These are phyloP conservation scores for Acronicta leporina DNA, from an alignment of 2,888 invertebrate species.

Conservation along the genomic window DNA sequence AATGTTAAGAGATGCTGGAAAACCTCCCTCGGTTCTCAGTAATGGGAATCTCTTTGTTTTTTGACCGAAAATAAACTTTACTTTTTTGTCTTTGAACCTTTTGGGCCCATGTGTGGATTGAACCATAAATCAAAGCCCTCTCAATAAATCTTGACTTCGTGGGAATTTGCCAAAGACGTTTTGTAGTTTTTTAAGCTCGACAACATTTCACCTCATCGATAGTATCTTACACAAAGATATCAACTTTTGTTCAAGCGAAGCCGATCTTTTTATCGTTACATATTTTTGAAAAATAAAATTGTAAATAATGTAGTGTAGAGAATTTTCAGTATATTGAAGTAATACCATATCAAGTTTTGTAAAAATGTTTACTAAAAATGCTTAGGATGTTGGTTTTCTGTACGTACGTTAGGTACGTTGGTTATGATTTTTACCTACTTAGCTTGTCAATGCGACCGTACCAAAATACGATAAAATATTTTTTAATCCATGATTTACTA, in stretches of 20 bases:
- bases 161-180: slow-evolving; percentile 75
- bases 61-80: slow-evolving; percentile 76
- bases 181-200: slow-evolving; percentile 67
- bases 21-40: slow-evolving; percentile 65
- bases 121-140: slow-evolving; percentile 84
- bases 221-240: slow-evolving; percentile 33
- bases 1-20: slow-evolving; percentile 60
- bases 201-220: slow-evolving; percentile 51
- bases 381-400: slow-evolving; percentile 1
- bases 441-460: not conserved
- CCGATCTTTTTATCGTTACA: slow-evolving; percentile 24
- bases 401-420: no score
- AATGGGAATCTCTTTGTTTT: slow-evolving; percentile 73
- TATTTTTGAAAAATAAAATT: slow-evolving; percentile 20
- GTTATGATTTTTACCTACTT: not conserved
- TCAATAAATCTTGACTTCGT: slow-evolving; percentile 83
- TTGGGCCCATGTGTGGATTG: slow-evolving; percentile 81
- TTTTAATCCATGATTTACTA: slow-evolving; percentile 57
- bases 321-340: slow-evolving; percentile 19
- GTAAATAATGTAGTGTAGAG: slow-evolving; percentile 27
- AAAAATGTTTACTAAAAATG: slow-evolving; percentile 18
- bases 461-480: slow-evolving; percentile 25
- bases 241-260: slow-evolving; percentile 16
- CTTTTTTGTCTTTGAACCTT: slow-evolving; percentile 82
- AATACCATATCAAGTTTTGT: slow-evolving; percentile 15